Percentiles rank a stretch among this genome's conserved stretches.
Conservation (phyloP, 2,888 invertebrate genomes). For the Catocala nupta region DNA sequence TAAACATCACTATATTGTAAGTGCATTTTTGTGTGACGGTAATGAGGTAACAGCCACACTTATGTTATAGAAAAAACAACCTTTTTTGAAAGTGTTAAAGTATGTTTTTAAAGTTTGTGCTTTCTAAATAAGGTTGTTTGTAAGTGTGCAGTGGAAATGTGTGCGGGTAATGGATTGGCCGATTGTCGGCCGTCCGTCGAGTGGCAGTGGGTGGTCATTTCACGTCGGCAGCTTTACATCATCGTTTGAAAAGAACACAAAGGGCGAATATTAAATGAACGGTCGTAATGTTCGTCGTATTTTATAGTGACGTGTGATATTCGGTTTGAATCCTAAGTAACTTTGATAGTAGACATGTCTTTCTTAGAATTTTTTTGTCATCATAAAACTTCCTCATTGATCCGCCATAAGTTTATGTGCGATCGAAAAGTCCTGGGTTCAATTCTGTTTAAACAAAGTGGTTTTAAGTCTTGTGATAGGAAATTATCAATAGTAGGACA, state of each 20-base stretch:
- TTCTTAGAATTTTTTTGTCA: constrained; percentile 14
- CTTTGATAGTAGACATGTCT: constrained; percentile 14
- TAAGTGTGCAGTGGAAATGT: constrained; percentile 55
- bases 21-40: constrained; percentile 44
- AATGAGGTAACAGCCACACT: constrained; percentile 27
- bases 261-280: constrained; percentile 64
- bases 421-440: no score
- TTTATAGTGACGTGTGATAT: constrained; percentile 48
- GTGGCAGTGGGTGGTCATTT: constrained; percentile 75
- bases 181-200: constrained; percentile 68
- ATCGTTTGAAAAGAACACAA: constrained; percentile 66
- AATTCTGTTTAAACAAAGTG: no score
- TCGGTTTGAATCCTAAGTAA: constrained; percentile 37
- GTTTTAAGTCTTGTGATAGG: no score
- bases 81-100: fast-evolving
- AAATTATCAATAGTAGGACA: no score
- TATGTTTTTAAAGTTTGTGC: constrained; percentile 20
- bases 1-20: constrained; percentile 69
- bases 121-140: constrained; percentile 43
- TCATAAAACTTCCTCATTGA: not conserved
- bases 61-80: constrained; percentile 16
- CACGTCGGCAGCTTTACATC: constrained; percentile 70
- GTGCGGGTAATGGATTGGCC: constrained; percentile 75
- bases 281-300: constrained; percentile 51
- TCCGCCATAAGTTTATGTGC: no score